Evolutionary conservation across 64 coral and sea anemone genomes (phyloP), one percentile per base, ranked within the genome.

Genomic region (Hydrozoanthus tunicans): DNA sequence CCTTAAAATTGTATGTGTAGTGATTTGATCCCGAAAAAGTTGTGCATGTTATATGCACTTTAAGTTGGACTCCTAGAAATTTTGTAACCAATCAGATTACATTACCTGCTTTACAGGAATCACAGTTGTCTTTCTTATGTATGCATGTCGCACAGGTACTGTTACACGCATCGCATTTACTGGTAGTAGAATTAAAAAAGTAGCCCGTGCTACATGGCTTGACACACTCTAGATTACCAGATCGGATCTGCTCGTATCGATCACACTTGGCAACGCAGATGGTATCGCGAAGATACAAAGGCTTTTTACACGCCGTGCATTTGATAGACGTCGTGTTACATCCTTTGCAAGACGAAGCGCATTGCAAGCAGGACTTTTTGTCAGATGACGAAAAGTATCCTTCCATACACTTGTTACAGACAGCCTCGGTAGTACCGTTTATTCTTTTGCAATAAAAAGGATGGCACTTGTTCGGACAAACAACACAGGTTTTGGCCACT

Each of bases 121-220:
- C 53, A 70, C 95, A 96, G 90, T 89, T 94, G 64, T 94, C 90
- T 56, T 70, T 90, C 15, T 79, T 62, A 15, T 56, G 26, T 7
- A 7, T n/a, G 27, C 95, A 96, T 4, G 78, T 57, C 12, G 70
- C 74, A 62, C 95, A 96, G 9, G 77, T 73, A 0, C 64, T 57
- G 70, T 90, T 96, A 26, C 95, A 96, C 13, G 5, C 32, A 1
- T 80, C 78, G 64, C 95, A 96, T 60, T 73, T 73, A 15, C 4
- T 88, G 56, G 84, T 74, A 10, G 68, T 88, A 43, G 9, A 32
- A 59, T 88, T 88, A 1, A 74, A 12, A 58, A 88, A 7, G 60
- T 58, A 88, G 1, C 84, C 84, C 3, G 9, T 7, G 56, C 66
- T 9, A 8, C 84, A 88, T 0, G 20, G 68, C 1, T 74, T 74